A percentile compares a stretch with the other conserved stretches of the same genome.
Conservation (phyloP, 53 echinoderm and acorn worm species). For the Mesocentrotus franciscanus region DNA sequence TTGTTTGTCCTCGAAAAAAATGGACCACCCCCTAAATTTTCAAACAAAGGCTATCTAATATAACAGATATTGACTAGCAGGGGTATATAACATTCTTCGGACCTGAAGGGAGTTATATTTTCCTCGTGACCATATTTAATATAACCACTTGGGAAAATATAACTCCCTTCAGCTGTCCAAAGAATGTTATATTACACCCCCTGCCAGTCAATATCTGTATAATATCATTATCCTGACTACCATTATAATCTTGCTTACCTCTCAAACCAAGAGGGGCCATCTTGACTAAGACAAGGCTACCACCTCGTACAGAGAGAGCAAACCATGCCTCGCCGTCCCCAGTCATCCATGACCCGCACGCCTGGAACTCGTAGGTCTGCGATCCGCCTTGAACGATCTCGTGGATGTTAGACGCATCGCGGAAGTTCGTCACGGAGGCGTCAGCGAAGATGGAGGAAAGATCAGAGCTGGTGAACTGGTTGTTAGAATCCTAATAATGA, state of each 20-base stretch:
- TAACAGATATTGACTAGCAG: too few species aligned
- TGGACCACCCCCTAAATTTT: too few species aligned
- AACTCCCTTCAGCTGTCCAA: too few species aligned
- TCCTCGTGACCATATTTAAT: too few species aligned
- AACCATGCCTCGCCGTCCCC: constrained; percentile 90
- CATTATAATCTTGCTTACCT: constrained; percentile 79
- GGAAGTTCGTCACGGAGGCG: constrained; percentile 85
- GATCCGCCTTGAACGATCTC: constrained; percentile 83
- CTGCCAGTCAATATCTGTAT: too few species aligned
- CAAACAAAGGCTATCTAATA: too few species aligned
- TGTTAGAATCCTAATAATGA: constrained; percentile 65
- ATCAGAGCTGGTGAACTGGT: constrained; percentile 37
- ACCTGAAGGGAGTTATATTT: too few species aligned
- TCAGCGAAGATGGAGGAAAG: constrained; percentile 92
- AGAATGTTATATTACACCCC: too few species aligned
- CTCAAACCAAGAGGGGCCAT: constrained; percentile 87
- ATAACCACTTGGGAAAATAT: too few species aligned
- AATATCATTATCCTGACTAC: too few species aligned
- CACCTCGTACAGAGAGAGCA: constrained; percentile 81
- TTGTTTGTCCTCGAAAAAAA: too few species aligned
- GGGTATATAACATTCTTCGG: too few species aligned
- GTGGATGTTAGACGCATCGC: constrained; percentile 87
- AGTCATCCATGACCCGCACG: constrained; percentile 91
- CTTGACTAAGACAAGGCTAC: constrained; percentile 84
- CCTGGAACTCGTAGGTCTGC: constrained; percentile 82